phyloP scores from a whole-genome alignment of 2,797 vertebrate species.

The Decapterus maruadsi region DNA sequence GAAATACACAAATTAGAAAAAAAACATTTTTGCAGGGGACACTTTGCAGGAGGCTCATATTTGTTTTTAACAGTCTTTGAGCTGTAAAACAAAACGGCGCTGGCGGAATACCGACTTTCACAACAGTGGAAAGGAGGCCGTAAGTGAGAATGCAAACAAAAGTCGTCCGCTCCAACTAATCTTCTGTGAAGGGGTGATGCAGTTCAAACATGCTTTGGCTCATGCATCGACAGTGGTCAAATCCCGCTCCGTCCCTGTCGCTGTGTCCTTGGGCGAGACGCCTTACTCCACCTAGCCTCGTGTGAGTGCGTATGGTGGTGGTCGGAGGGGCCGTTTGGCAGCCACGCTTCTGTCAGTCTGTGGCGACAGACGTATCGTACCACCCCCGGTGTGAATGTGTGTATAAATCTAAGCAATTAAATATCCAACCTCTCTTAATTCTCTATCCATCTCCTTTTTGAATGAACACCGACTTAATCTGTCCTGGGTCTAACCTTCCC shows the following conservation, averaged over 20 bases:
- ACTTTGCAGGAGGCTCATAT: neutral
- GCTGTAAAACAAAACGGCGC: neutral
- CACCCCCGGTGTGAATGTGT: too few species aligned
- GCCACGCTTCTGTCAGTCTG: too few species aligned
- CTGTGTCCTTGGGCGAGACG: too few species aligned
- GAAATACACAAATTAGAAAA: constrained; percentile 26
- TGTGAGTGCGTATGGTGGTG: too few species aligned
- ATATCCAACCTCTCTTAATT: constrained; percentile 8
- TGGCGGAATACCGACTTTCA: neutral
- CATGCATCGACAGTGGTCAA: too few species aligned
- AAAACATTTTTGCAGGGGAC: constrained; percentile 5
- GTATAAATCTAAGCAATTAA: too few species aligned
- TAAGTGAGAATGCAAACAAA: constrained; percentile 21
- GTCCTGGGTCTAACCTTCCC: constrained; percentile 40
- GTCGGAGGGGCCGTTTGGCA: too few species aligned
- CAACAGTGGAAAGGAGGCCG: constrained; percentile 10
- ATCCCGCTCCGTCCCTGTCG: too few species aligned
- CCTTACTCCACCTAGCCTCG: too few species aligned
- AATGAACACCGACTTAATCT: constrained; percentile 20
- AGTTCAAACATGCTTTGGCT: constrained; percentile 6
- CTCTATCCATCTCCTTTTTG: constrained; percentile 15
- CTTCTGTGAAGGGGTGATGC: constrained; percentile 19
- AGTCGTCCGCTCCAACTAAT: constrained; percentile 2
- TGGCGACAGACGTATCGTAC: too few species aligned
- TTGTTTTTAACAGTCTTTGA: constrained; percentile 17